Percentiles rank a stretch among this genome's conserved stretches.
phyloP scores from a whole-genome alignment of 2,888 invertebrate genomes.

The Tachystola acroxantha region DNA sequence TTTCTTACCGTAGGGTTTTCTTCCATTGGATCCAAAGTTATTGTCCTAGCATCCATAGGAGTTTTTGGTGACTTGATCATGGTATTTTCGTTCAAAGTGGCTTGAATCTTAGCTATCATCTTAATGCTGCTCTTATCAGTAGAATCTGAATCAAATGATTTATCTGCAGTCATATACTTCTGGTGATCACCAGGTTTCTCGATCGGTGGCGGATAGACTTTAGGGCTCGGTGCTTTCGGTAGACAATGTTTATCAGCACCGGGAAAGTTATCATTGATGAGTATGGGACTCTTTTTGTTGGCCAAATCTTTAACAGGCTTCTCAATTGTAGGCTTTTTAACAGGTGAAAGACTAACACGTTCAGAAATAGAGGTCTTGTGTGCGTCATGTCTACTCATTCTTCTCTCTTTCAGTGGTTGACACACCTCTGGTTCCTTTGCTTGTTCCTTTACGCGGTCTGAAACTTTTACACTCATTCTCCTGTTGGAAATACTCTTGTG shows the following conservation, averaged over 20 bases:
- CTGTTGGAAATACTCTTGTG: constrained; percentile 39
- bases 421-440: constrained; percentile 25
- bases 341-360: constrained; percentile 32
- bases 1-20: constrained; percentile 45
- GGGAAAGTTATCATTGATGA: constrained; percentile 38
- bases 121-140: constrained; percentile 64
- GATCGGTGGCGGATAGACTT: constrained; percentile 54
- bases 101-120: constrained; percentile 72
- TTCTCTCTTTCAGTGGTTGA: constrained; percentile 25
- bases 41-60: constrained; percentile 69
- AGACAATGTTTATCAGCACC: constrained; percentile 60
- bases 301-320: constrained; percentile 24
- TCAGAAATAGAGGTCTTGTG: constrained; percentile 18
- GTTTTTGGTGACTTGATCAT: constrained; percentile 74
- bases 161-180: constrained; percentile 71
- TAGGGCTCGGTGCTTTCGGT: constrained; percentile 58
- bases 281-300: constrained; percentile 39
- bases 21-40: constrained; percentile 55
- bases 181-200: constrained; percentile 62
- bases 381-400: constrained; percentile 26
- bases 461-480: constrained; percentile 23
- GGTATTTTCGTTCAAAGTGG: constrained; percentile 67
- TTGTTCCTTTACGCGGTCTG: constrained; percentile 20
- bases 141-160: constrained; percentile 58
- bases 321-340: constrained; percentile 31